Evolutionary conservation across 2,797 vertebrate genomes (phyloP).

Genomic region (Anisognathus igniventris): DNA sequence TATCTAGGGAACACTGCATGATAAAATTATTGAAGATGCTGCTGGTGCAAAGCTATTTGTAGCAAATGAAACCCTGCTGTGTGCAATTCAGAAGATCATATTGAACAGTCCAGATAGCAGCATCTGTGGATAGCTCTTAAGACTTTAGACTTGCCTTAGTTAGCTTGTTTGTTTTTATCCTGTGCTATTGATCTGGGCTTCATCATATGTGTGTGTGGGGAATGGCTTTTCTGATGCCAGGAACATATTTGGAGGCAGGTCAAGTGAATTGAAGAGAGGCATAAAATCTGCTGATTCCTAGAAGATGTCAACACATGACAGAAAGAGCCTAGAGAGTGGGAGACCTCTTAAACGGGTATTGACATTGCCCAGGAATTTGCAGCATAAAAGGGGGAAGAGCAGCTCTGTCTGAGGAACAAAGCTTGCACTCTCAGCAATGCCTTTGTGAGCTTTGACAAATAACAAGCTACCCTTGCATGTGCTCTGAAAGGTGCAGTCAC

Average conservation of each 20-base stretch:
- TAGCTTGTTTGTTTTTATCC: constrained; percentile 56
- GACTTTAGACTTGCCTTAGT: constrained; percentile 52
- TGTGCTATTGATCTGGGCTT: constrained; percentile 60
- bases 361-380: constrained; percentile 41
- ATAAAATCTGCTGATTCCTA: constrained; percentile 63
- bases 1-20: constrained; percentile 50
- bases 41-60: constrained; percentile 68
- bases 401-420: constrained; percentile 17
- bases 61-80: constrained; percentile 73
- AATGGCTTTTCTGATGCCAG: constrained; percentile 53
- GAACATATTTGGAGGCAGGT: constrained; percentile 47
- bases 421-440: constrained; percentile 51
- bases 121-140: constrained; percentile 55
- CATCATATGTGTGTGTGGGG: constrained; percentile 45
- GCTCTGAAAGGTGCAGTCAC: constrained; percentile 40
- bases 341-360: constrained; percentile 54
- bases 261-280: constrained; percentile 47
- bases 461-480: constrained; percentile 8
- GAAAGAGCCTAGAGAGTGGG: constrained; percentile 29
- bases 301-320: constrained; percentile 48
- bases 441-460: constrained; percentile 59
- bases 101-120: constrained; percentile 60
- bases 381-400: constrained; percentile 24
- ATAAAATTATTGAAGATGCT: constrained; percentile 70
- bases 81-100: constrained; percentile 67